Evolutionary conservation across 92 coral and sea anemone genomes (phyloP).

Genomic region (Ricordea florida): DNA sequence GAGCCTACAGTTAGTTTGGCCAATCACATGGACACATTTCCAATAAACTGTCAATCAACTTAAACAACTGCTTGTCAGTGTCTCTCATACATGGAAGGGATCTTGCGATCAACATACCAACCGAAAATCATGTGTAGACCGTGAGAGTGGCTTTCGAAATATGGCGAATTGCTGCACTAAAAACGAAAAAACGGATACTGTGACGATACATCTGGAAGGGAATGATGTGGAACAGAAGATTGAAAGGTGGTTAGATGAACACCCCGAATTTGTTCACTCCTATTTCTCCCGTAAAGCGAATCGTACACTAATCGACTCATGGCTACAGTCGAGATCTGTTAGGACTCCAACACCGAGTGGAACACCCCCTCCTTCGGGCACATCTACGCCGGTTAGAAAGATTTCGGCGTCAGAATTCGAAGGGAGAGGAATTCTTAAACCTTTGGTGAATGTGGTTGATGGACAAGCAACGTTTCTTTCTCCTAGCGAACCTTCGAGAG

Average conservation of each 20-base stretch:
- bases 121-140: slow-evolving; percentile 22
- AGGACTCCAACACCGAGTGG: slow-evolving; percentile 87
- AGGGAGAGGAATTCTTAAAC: slow-evolving; percentile 96
- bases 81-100: slow-evolving; percentile 39
- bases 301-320: slow-evolving; percentile 88
- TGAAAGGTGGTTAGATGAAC: slow-evolving; percentile 96
- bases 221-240: slow-evolving; percentile 78
- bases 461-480: slow-evolving; percentile 97
- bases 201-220: slow-evolving; percentile 73
- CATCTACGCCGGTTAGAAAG: slow-evolving; percentile 98
- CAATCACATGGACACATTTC: slow-evolving; percentile 33
- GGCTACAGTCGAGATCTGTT: slow-evolving; percentile 92
- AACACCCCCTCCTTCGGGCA: slow-evolving; percentile 99
- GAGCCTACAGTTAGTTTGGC: slow-evolving; percentile 5
- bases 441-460: slow-evolving; percentile 92
- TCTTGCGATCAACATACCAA: slow-evolving; percentile 15
- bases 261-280: slow-evolving; percentile 98
- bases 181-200: slow-evolving; percentile 77
- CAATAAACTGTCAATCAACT: slow-evolving; percentile 94
- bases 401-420: slow-evolving; percentile 99
- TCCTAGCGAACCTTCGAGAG: slow-evolving; percentile 83
- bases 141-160: slow-evolving; percentile 1
- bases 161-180: slow-evolving; percentile 96
- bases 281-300: slow-evolving; percentile 97
- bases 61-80: slow-evolving; percentile 93